phyloP scores from a whole-genome alignment of 2,797 vertebrate genomes.

The Eurystomus glaucurus region DNA sequence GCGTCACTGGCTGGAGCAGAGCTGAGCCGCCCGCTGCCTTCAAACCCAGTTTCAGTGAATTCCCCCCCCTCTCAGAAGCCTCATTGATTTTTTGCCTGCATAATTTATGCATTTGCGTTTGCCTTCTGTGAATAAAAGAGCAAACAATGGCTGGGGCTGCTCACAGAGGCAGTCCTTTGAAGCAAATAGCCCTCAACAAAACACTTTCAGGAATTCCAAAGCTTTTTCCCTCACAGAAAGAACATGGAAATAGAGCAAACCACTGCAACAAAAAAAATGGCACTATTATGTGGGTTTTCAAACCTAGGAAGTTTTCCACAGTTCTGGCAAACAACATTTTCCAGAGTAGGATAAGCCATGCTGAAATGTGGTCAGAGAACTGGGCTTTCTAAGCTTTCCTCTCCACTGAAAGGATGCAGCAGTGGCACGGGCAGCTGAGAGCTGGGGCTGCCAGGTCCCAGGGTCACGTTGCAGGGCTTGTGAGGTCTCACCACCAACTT shows the following conservation, averaged over 20 bases:
- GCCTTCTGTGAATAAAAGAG: neutral
- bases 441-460: neutral
- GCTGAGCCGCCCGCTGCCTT: neutral
- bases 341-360: neutral
- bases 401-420: neutral
- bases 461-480: neutral
- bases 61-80: neutral
- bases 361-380: neutral
- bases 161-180: neutral
- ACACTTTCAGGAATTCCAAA: neutral
- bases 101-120: conserved; percentile 36
- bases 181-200: neutral
- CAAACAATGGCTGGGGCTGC: neutral
- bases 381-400: neutral
- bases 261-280: neutral
- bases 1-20: neutral
- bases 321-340: neutral
- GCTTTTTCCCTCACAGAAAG: fast-evolving
- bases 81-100: conserved; percentile 33
- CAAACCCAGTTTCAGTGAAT: neutral
- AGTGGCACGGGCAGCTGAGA: neutral
- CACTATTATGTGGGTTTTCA: neutral
- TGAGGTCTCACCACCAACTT: neutral
- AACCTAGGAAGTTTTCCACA: neutral
- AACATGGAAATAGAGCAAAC: neutral